These are phyloP conservation scores for Sarcophilus harrisii DNA, from an alignment of 2,797 vertebrate genomes.

Conservation along the genomic window DNA sequence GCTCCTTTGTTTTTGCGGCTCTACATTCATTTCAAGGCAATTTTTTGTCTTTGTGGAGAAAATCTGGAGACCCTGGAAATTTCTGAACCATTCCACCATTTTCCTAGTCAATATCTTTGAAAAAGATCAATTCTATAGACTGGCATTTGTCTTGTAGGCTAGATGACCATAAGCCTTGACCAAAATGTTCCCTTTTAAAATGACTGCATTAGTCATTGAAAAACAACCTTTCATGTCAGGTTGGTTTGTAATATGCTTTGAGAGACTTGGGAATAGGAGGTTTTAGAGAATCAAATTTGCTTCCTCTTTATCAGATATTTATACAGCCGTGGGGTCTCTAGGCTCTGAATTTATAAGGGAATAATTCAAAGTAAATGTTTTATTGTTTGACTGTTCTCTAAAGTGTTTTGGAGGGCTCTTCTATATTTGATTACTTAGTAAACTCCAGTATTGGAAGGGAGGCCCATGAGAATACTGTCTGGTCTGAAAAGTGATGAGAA, in stretches of 20 bases:
- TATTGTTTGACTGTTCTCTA: conserved; percentile 57
- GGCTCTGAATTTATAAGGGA: conserved; percentile 27
- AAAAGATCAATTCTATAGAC: background rate
- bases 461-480: conserved; percentile 47
- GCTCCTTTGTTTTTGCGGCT: background rate
- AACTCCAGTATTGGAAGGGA: conserved; percentile 63
- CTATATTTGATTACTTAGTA: conserved; percentile 64
- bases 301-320: conserved; percentile 60
- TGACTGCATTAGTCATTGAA: background rate
- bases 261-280: background rate
- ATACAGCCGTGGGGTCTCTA: conserved; percentile 41
- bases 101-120: background rate
- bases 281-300: conserved; percentile 21
- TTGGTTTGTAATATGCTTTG: conserved; percentile 8
- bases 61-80: background rate
- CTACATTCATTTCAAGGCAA: background rate
- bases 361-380: conserved; percentile 56
- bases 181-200: background rate
- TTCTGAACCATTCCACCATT: too few species aligned
- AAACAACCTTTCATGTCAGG: background rate
- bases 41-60: background rate
- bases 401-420: conserved; percentile 62
- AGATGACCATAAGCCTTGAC: background rate
- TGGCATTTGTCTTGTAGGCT: background rate
- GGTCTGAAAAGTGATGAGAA: conserved; percentile 69